These are phyloP conservation scores for Molossus alvarezi DNA, from an alignment of 2,797 vertebrate species.

Conservation along the genomic window DNA sequence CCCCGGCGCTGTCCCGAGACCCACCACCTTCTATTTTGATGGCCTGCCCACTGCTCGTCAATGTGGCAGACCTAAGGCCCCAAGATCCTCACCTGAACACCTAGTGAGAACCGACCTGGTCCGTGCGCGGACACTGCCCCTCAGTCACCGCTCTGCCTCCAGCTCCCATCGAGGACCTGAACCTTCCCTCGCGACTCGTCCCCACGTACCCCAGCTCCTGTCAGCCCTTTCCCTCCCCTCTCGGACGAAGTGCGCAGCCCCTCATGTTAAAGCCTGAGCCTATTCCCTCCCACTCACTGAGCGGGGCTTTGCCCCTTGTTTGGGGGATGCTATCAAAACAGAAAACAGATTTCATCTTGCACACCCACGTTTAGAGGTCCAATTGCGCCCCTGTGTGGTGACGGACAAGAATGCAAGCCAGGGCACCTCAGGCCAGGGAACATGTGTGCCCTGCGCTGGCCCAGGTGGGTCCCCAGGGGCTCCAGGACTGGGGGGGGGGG, in stretches of 20 bases:
- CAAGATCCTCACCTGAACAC: neutral
- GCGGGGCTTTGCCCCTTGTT: neutral
- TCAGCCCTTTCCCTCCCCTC: neutral
- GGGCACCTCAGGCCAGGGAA: neutral
- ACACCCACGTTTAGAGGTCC: accelerated
- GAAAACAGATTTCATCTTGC: neutral
- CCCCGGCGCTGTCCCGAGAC: neutral
- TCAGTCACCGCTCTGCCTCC: neutral
- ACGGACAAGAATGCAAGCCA: neutral
- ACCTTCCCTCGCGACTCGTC: accelerated
- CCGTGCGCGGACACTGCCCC: neutral
- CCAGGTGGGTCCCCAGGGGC: neutral
- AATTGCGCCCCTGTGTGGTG: constrained; percentile 35
- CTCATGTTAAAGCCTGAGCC: accelerated
- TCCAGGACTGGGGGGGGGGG: neutral
- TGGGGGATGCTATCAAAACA: neutral
- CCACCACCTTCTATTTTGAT: neutral
- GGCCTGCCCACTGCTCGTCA: no score
- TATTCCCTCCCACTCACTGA: neutral
- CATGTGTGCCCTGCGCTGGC: no score
- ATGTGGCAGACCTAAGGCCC: neutral
- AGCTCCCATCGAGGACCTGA: accelerated
- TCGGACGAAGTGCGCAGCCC: accelerated
- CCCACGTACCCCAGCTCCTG: accelerated
- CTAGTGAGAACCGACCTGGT: no score